phyloP scores from a whole-genome alignment of 35 echinoderm and acorn worm genomes.

The Lytechinus pictus region DNA sequence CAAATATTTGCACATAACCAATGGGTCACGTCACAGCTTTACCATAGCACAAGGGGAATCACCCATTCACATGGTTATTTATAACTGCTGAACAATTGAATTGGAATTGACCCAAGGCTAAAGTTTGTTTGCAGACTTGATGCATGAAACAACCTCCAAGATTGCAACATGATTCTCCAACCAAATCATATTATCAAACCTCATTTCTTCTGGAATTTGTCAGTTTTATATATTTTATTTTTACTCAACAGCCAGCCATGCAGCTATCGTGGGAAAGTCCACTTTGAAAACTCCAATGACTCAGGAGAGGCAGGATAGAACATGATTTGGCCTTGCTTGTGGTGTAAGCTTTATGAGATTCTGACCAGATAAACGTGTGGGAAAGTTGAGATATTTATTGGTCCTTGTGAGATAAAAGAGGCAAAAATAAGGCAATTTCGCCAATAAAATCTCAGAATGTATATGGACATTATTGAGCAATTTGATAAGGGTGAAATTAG shows the following conservation, averaged over 20 bases:
- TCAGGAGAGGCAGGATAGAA: neutral
- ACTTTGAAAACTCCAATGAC: neutral
- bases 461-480: neutral
- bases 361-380: neutral
- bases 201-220: constrained; percentile 19
- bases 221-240: neutral
- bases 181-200: neutral
- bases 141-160: neutral
- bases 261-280: neutral
- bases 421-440: neutral
- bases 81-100: neutral
- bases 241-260: neutral
- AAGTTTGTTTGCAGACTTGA: neutral
- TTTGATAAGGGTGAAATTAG: neutral
- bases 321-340: neutral
- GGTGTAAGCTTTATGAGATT: neutral
- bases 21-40: neutral
- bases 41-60: neutral
- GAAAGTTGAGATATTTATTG: constrained; percentile 13
- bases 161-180: neutral
- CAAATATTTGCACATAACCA: neutral
- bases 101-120: neutral
- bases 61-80: neutral
- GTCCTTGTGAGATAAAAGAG: neutral
- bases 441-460: neutral